Conservation (phyloP, 2,113 vertebrate species). For the Rissa tridactyla region DNA sequence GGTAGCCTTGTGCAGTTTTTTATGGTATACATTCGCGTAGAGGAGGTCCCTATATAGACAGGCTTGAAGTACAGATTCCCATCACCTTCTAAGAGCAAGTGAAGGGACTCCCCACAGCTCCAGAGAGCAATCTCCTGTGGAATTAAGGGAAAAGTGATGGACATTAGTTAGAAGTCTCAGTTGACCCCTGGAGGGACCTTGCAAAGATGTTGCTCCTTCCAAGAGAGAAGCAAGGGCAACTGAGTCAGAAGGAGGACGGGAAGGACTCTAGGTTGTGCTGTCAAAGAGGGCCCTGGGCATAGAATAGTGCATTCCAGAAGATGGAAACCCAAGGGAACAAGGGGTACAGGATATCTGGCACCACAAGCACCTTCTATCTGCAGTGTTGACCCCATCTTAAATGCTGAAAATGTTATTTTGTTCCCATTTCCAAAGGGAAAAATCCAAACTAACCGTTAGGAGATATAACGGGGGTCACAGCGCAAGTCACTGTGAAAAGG, state of each 20-base stretch:
- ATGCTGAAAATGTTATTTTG: background rate
- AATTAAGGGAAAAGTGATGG: background rate
- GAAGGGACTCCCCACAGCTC: constrained; percentile 75
- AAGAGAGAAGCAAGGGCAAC: background rate
- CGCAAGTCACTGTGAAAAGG: background rate
- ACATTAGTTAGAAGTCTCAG: background rate
- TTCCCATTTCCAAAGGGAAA: background rate
- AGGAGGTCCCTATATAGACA: constrained; percentile 76
- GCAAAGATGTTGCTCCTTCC: background rate
- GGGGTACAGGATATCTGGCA: background rate
- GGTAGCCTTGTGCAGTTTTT: constrained; percentile 82
- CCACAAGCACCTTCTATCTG: background rate
- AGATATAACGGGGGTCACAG: background rate
- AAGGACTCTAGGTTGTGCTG: background rate
- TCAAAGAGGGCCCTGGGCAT: background rate
- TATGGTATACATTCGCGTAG: constrained; percentile 73
- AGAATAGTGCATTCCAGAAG: background rate
- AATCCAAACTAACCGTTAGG: background rate
- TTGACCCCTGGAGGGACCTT: background rate
- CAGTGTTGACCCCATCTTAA: background rate
- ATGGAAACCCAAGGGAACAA: background rate
- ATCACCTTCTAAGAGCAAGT: constrained; percentile 77
- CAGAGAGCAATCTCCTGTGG: constrained; percentile 80
- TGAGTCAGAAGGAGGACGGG: background rate
- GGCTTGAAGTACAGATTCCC: constrained; percentile 86